Evolutionary conservation across 2,113 vertebrate genomes (phyloP).

Genomic region (Serilophus lunatus): DNA sequence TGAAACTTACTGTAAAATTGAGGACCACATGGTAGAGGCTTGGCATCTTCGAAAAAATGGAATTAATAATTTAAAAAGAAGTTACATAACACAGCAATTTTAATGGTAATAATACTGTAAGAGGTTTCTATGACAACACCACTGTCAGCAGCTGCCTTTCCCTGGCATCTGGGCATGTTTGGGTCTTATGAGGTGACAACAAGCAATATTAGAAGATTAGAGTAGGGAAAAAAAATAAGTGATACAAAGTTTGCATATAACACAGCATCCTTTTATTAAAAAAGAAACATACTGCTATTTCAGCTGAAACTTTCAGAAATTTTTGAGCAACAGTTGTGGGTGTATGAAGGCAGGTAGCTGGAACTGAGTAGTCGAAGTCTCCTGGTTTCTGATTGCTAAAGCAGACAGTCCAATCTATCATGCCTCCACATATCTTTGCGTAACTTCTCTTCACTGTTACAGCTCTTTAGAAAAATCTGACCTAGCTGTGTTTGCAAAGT

Average conservation of each 20-base stretch:
- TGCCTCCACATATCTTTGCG: background rate
- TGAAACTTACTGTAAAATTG: background rate
- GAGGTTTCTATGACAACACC: constrained; percentile 17
- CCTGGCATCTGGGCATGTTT: background rate
- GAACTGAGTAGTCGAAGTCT: background rate
- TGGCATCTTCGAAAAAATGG: background rate
- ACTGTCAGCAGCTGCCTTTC: background rate
- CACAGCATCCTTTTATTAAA: background rate
- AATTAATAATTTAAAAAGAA: background rate
- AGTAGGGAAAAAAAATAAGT: background rate
- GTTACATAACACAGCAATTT: constrained; percentile 7
- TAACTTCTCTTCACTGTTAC: background rate
- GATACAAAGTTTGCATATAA: background rate
- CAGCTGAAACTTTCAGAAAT: background rate
- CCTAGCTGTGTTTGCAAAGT: background rate
- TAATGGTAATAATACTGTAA: background rate
- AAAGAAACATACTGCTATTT: background rate
- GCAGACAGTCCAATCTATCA: background rate
- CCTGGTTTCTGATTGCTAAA: background rate
- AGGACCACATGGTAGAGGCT: background rate
- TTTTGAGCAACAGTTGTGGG: background rate
- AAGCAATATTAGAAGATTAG: background rate
- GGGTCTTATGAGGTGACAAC: background rate
- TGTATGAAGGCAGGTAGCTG: background rate
- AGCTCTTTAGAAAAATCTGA: background rate